Conservation (phyloP, 2,888 invertebrate genomes). For the Troglohyphantes excavatus region DNA sequence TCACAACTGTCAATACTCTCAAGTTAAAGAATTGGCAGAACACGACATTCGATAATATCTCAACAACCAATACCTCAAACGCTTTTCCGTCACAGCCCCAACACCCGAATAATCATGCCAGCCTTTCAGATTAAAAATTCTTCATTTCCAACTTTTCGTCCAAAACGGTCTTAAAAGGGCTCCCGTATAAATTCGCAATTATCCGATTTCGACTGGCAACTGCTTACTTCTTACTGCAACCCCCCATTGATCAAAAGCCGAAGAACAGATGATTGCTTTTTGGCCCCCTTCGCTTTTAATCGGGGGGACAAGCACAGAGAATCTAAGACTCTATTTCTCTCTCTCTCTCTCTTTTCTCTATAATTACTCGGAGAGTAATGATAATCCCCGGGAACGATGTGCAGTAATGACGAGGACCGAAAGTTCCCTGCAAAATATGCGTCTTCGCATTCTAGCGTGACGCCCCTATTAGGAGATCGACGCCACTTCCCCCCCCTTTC, state of each 20-base stretch:
- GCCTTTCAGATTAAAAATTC: background rate
- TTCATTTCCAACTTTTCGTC: background rate
- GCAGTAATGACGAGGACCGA: constrained; percentile 4
- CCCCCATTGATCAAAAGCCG: constrained; percentile 6
- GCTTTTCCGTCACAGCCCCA: too few species aligned
- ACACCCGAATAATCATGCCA: background rate
- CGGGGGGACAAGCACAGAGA: background rate
- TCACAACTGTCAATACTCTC: too few species aligned
- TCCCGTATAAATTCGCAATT: background rate
- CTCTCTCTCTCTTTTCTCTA: background rate
- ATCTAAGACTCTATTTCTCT: background rate
- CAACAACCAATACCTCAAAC: too few species aligned
- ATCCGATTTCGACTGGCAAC: background rate
- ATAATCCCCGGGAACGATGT: constrained; percentile 21
- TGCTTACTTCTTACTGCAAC: background rate
- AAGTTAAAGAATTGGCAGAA: too few species aligned
- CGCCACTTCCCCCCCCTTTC: background rate
- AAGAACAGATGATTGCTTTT: constrained; percentile 9
- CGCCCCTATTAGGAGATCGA: background rate
- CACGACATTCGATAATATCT: too few species aligned
- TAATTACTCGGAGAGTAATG: constrained; percentile 39
- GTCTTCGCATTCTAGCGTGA: constrained; percentile 40
- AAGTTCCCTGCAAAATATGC: background rate
- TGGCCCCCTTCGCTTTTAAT: background rate
- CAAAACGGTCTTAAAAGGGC: background rate